Evolutionary conservation across 2,888 invertebrate species (phyloP).

Genomic region (Lasioglossum villosulum): DNA sequence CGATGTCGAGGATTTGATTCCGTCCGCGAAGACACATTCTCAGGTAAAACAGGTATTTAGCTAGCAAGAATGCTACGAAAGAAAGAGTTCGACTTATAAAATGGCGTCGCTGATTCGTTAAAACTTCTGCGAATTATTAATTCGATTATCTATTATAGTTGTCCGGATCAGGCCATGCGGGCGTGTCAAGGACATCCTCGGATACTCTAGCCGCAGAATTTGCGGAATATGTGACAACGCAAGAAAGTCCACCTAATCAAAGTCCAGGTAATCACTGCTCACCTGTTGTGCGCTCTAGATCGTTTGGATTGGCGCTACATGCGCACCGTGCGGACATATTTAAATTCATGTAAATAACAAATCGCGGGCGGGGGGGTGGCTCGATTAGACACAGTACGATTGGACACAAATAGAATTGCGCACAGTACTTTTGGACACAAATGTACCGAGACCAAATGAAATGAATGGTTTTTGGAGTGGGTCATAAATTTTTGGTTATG

Average conservation of each 20-base stretch:
- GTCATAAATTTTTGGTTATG: too few species aligned
- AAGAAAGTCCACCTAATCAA: constrained; percentile 75
- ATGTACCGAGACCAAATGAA: too few species aligned
- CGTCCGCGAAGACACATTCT: constrained; percentile 73
- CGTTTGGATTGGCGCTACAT: neutral
- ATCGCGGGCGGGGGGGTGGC: too few species aligned
- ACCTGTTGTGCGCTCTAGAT: neutral
- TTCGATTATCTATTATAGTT: constrained; percentile 74
- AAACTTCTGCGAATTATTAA: neutral
- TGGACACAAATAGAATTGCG: too few species aligned
- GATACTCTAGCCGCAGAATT: constrained; percentile 94
- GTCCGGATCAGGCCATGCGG: constrained; percentile 87
- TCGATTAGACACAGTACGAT: too few species aligned
- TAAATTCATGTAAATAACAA: too few species aligned
- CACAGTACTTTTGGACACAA: too few species aligned
- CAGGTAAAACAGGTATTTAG: constrained; percentile 71
- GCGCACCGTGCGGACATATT: too few species aligned
- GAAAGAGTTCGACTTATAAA: neutral
- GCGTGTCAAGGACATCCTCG: constrained; percentile 92
- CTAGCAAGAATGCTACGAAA: neutral
- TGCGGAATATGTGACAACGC: constrained; percentile 91
- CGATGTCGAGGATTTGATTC: constrained; percentile 85
- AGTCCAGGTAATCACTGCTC: constrained; percentile 77
- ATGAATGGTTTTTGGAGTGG: too few species aligned
- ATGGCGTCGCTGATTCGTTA: neutral